These are phyloP conservation scores for Mus spicilegus DNA, from an alignment of 2,113 vertebrate species.

Conservation along the genomic window DNA sequence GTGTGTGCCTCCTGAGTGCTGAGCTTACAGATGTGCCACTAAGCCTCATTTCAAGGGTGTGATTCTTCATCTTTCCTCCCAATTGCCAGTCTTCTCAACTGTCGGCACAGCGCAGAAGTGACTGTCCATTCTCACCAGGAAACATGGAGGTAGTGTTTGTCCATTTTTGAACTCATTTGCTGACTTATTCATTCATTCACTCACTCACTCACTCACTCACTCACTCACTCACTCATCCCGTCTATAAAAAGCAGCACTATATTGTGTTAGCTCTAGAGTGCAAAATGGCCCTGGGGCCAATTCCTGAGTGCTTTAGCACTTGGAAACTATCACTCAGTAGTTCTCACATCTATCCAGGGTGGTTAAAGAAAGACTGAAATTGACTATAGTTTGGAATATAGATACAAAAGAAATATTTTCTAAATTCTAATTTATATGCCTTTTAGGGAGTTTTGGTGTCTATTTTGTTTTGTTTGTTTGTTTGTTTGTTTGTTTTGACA, in stretches of 20 bases:
- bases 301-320: neutral
- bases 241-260: neutral
- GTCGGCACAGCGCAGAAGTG: neutral
- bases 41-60: neutral
- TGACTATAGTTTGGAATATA: constrained; percentile 6
- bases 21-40: neutral
- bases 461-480: neutral
- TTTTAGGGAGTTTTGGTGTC: neutral
- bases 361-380: constrained; percentile 31
- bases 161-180: neutral
- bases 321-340: neutral
- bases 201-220: neutral
- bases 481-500: neutral
- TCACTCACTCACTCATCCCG: neutral
- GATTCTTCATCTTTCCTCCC: neutral
- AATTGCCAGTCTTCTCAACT: neutral
- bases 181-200: neutral
- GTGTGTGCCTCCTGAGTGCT: neutral
- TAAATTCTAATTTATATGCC: constrained; percentile 29
- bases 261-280: neutral
- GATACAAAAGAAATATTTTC: neutral
- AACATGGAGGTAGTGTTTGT: neutral
- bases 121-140: neutral
- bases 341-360: neutral
- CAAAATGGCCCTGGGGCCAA: neutral